Evolutionary conservation across 2,888 invertebrate species (phyloP).

Genomic region (Drosophila picticornis): DNA sequence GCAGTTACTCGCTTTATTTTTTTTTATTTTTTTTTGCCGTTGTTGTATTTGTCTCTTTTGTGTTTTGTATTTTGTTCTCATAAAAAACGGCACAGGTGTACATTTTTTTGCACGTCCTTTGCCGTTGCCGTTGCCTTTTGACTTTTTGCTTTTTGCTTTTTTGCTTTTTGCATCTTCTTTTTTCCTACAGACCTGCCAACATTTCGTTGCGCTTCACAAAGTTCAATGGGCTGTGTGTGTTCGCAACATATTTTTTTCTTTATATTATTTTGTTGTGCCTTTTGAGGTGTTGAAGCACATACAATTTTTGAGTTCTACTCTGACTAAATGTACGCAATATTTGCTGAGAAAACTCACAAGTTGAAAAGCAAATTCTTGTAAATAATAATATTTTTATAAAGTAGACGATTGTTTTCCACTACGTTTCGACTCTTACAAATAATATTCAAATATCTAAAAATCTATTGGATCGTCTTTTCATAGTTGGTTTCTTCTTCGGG

Average conservation of each 20-base stretch:
- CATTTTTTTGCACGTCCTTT: conserved; percentile 81
- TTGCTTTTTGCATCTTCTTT: conserved; percentile 35
- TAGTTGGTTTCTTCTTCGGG: not conserved
- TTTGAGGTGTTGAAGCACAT: conserved; percentile 68
- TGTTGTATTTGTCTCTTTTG: conserved; percentile 61
- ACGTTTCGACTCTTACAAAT: not conserved
- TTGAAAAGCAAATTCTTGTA: not conserved
- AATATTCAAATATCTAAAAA: not conserved
- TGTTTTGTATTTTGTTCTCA: conserved; percentile 60
- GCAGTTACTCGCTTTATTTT: conserved; percentile 52
- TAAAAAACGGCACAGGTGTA: conserved; percentile 76
- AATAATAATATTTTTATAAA: not conserved
- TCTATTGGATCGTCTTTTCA: not conserved
- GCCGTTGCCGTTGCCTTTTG: conserved; percentile 69
- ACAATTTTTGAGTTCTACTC: conserved; percentile 20
- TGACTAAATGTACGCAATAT: conserved; percentile 3
- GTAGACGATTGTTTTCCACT: not conserved
- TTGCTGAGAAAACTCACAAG: not conserved
- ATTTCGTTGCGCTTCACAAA: conserved; percentile 81
- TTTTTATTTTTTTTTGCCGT: conserved; percentile 22
- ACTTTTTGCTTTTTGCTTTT: conserved; percentile 35
- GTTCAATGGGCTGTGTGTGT: conserved; percentile 70
- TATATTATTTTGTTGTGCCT: conserved; percentile 16
- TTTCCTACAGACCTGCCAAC: conserved; percentile 63
- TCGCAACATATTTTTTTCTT: conserved; percentile 5